phyloP scores from a whole-genome alignment of 2,797 vertebrate genomes.

The Podarcis siculus region DNA sequence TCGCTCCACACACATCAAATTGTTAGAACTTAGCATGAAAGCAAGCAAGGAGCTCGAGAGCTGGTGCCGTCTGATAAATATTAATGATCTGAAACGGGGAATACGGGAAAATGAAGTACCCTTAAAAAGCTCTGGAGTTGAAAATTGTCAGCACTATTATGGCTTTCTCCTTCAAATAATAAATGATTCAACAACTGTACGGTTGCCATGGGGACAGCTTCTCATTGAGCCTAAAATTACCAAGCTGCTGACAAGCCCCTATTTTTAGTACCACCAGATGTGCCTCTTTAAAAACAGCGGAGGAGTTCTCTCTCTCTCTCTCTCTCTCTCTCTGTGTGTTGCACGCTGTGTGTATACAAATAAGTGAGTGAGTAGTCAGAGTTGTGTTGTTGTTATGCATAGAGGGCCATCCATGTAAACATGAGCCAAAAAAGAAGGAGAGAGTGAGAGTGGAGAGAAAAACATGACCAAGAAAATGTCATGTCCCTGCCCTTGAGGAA shows the following conservation, averaged over 20 bases:
- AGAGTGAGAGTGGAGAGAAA: not conserved
- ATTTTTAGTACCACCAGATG: slow-evolving; percentile 76
- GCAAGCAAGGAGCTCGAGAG: slow-evolving; percentile 34
- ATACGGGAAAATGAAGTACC: slow-evolving; percentile 44
- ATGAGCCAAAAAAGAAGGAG: not conserved
- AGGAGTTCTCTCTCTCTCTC: slow-evolving; percentile 30
- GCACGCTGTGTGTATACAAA: slow-evolving; percentile 38
- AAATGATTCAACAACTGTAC: slow-evolving; percentile 78
- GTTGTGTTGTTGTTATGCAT: not conserved
- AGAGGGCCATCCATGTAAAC: not conserved
- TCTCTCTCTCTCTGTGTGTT: not conserved
- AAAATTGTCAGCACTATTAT: slow-evolving; percentile 61
- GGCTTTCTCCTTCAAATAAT: slow-evolving; percentile 70
- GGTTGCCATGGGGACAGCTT: slow-evolving; percentile 75
- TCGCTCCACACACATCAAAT: not conserved
- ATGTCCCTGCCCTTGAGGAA: not conserved
- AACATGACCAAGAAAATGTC: not conserved
- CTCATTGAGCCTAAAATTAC: slow-evolving; percentile 77
- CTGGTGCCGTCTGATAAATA: slow-evolving; percentile 45
- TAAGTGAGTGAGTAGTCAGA: slow-evolving; percentile 29
- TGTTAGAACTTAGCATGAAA: slow-evolving; percentile 1
- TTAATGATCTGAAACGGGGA: slow-evolving; percentile 30
- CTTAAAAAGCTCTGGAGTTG: slow-evolving; percentile 57
- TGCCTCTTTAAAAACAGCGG: slow-evolving; percentile 73
- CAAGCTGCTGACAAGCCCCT: slow-evolving; percentile 72